phyloP scores from a whole-genome alignment of 2,888 invertebrate genomes.

The Microctonus hyperodae region DNA sequence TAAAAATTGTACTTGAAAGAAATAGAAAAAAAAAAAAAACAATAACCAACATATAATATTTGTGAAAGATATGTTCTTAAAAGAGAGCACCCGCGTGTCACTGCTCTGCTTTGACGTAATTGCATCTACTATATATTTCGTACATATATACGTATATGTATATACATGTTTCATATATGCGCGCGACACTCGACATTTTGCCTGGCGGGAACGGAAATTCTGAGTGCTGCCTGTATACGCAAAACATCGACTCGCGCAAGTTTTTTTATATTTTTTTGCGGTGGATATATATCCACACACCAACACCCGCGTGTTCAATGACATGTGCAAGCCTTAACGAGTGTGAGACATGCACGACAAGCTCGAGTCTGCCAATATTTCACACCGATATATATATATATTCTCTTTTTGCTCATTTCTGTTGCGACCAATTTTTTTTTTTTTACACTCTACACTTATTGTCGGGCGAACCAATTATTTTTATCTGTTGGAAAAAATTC shows the following conservation, averaged over 20 bases:
- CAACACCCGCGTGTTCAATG: conserved; percentile 18
- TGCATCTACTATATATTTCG: conserved; percentile 29
- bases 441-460: not conserved
- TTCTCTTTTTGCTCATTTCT: conserved; percentile 4
- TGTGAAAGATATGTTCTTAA: conserved; percentile 1
- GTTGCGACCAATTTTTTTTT: not conserved
- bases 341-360: conserved; percentile 12
- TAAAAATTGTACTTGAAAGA: too few species aligned
- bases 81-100: conserved; percentile 10
- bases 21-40: too few species aligned
- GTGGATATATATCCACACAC: not conserved
- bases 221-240: conserved; percentile 23
- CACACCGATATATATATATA: not conserved
- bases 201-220: conserved; percentile 23
- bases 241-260: conserved; percentile 15
- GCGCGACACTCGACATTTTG: conserved; percentile 28
- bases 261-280: not conserved
- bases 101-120: conserved; percentile 29
- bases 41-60: not conserved
- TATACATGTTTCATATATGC: too few species aligned
- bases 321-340: conserved; percentile 23
- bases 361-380: conserved; percentile 21
- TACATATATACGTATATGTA: not conserved
- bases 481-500: not conserved
- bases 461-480: not conserved